Evolutionary conservation across 2,888 invertebrate genomes (phyloP), one percentile per base, ranked within the genome.

Genomic region (Eudasyphora cyanicolor): DNA sequence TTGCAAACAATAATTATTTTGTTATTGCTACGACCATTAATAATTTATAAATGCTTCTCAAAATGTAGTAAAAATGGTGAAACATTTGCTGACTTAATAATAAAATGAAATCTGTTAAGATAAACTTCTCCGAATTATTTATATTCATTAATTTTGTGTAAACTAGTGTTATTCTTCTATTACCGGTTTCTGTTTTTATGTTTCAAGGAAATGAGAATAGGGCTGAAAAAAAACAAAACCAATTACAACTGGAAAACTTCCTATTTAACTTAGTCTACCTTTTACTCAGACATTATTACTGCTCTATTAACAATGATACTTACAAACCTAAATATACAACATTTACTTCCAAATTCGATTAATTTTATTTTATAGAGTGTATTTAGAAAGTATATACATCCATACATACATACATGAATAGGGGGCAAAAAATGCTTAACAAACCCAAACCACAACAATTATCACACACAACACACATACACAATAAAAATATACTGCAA

Each of bases 231-330:
- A 21, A 38, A 2, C 14, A 42, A 62, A 27, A 49, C 45, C 57
- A 69, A 21, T 74, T 27, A 75, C 77, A 57, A 38, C 24, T 60
- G n/a, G 27, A 57, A 57, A 21, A 73, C 70, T 81, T 73, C 54
- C 71, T 57, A 67, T 78, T 71, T 21, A 42, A 77, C 64, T 75
- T 77, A 80, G 77, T 71, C 70, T 70, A 70, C 42, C 62, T 62
- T 77, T 54, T 81, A 78, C 8, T 21, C 76, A 67, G 54, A 77
- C 54, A 83, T 57, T 51, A 42, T 45, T 6, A 35, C 35, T 32
- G 29, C 12, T 17, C 49, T 62, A 32, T 17, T 6, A 24, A 62
- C 60, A 21, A 38, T 8, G 21, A 38, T 67, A 54, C 60, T 71
- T 75, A 45, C 60, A 60, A 62, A 32, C 64, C 54, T 29, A 14